These are phyloP conservation scores for Nemurella pictetii DNA, from an alignment of 2,888 invertebrate species.

Conservation along the genomic window DNA sequence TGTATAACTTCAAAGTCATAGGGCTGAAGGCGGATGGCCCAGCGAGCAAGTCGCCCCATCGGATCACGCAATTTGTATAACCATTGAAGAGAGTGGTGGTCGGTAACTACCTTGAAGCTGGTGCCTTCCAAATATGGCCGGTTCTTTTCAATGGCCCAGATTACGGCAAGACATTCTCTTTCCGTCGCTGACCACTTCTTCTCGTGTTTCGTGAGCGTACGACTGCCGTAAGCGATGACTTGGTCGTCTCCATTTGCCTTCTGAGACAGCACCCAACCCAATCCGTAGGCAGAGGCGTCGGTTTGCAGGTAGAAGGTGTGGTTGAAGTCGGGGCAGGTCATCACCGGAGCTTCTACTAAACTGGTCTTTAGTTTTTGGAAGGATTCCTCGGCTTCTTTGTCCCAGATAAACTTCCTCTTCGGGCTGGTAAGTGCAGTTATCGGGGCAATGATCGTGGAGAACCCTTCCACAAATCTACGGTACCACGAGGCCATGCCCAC, in stretches of 20 bases:
- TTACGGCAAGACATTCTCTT: neutral
- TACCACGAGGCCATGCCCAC: conserved; percentile 46
- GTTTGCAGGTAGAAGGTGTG: conserved; percentile 37
- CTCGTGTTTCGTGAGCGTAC: conserved; percentile 42
- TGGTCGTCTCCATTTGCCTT: conserved; percentile 40
- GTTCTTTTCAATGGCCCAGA: neutral
- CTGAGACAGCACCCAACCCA: conserved; percentile 38
- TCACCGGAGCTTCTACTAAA: conserved; percentile 38
- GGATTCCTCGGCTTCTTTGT: conserved; percentile 29
- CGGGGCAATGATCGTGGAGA: neutral
- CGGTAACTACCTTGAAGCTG: conserved; percentile 43
- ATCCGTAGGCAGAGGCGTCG: conserved; percentile 43
- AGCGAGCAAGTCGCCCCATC: conserved; percentile 45
- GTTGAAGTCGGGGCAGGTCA: conserved; percentile 42
- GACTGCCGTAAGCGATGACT: conserved; percentile 44
- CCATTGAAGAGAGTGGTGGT: conserved; percentile 45
- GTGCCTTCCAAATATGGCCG: conserved; percentile 40
- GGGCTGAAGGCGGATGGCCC: conserved; percentile 39
- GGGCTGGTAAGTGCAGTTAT: conserved; percentile 3
- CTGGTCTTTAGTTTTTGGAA: conserved; percentile 33
- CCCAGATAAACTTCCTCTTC: conserved; percentile 27
- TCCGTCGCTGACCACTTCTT: conserved; percentile 45
- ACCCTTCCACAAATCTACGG: conserved; percentile 42
- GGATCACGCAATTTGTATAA: conserved; percentile 45
- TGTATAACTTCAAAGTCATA: conserved; percentile 37